Base-by-base conservation (phyloP, 92 coral and sea anemone genomes). In the Phenganax subtilis region DNA sequence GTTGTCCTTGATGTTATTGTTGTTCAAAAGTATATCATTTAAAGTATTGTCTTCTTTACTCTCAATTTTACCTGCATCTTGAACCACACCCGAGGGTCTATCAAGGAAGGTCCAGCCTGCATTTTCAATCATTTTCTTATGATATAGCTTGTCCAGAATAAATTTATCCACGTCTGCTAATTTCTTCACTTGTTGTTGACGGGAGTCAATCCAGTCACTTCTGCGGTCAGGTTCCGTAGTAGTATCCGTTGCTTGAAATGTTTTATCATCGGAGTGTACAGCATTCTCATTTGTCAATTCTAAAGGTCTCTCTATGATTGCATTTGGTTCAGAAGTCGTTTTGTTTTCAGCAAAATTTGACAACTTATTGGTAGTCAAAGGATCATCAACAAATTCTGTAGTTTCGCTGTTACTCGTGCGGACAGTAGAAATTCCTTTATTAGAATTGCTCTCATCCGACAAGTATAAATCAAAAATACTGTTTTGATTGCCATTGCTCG, bases 371-470 rank as follows among this genome's bases (percentile, higher is more conserved):
- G 55, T 55, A 12, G 25, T 0, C 7, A 55, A 76, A 76, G 81
- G 59, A 27, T 28, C 37, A 31, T 76, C 69, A 0, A 44, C 81
- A 14, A 76, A 30, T 58, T 76, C 81, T 20, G 81, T 28, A 12
- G 56, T 30, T 27, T 57, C 81, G 37, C 29, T 56, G 1, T 58
- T 52, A 28, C 27, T 76, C 44, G 30, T 11, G 70, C 58, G 69
- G 20, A 76, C 54, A 14, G 81, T 76, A 30, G 69, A 57, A 16
- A 44, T 60, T 15, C 25, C 69, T 57, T 57, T 12, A 75, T 30
- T 53, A 3, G 73, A 37, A 37, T 37, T 5, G 47, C 5, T 37
- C 47, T 37, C 47, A 37, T 37, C 47, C 47, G 47, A 37, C 47
- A 37, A 37, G 47, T 37, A 37, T 37, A 37, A 37, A 37, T 37